Evolutionary conservation across 2,888 invertebrate species (phyloP).

Genomic region (Brenthis hecate): DNA sequence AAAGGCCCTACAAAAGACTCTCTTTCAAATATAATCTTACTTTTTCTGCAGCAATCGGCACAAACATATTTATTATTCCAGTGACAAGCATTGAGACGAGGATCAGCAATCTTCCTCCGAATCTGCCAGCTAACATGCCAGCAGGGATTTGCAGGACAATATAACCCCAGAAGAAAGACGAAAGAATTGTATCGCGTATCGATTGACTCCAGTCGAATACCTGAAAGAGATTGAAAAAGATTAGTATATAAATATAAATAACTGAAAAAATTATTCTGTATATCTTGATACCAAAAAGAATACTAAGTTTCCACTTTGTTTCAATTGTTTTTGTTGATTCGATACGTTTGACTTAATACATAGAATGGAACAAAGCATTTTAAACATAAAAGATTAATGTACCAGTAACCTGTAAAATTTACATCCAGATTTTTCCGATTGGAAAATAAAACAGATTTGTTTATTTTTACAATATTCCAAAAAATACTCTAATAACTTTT

Average conservation of each 20-base stretch:
- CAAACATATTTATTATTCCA: conserved; percentile 62
- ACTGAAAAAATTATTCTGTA: background rate
- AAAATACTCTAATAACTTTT: too few relatives aligned
- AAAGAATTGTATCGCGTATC: conserved; percentile 84
- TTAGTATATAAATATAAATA: background rate
- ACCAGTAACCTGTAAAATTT: too few relatives aligned
- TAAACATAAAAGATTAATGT: too few relatives aligned
- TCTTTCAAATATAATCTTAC: conserved; percentile 47
- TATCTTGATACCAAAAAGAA: background rate
- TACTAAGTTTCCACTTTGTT: background rate
- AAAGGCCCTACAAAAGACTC: too few relatives aligned
- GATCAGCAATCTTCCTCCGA: conserved; percentile 88
- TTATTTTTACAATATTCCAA: too few relatives aligned
- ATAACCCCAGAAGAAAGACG: conserved; percentile 93
- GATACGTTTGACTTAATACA: too few relatives aligned
- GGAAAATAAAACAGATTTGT: too few relatives aligned
- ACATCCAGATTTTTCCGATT: too few relatives aligned
- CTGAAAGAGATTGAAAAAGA: conserved; percentile 51
- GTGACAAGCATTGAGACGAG: conserved; percentile 70
- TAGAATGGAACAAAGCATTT: too few relatives aligned
- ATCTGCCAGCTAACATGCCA: conserved; percentile 87
- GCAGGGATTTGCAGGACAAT: conserved; percentile 88
- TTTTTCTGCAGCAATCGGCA: conserved; percentile 62
- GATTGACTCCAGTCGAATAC: conserved; percentile 82
- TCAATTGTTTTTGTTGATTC: too few relatives aligned